Conservation (phyloP, 1,140 invertebrate genomes). For the Psix sp. region DNA sequence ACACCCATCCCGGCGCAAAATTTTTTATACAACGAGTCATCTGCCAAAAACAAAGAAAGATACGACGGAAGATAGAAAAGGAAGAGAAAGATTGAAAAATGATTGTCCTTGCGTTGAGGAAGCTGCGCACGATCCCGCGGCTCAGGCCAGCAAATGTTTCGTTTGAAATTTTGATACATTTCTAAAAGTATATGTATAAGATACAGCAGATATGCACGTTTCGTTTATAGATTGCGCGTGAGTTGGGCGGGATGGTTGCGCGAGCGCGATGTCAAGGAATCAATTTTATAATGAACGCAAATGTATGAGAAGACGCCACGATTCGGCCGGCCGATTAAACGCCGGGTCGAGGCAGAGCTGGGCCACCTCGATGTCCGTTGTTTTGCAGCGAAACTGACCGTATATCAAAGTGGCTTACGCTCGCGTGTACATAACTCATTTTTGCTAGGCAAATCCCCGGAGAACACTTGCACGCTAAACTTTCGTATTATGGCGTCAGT, state of each 20-base stretch:
- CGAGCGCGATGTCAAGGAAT: constrained; percentile 1
- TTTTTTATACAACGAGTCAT: constrained; percentile 47
- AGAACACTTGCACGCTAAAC: constrained; percentile 66
- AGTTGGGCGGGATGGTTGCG: constrained; percentile 11
- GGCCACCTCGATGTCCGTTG: constrained; percentile 17
- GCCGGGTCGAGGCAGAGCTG: constrained; percentile 13
- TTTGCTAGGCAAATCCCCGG: constrained; percentile 50
- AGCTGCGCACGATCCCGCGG: constrained; percentile 1
- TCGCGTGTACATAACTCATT: constrained; percentile 51
- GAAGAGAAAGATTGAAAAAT: background rate
- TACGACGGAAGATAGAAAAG: background rate
- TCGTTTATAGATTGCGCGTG: constrained; percentile 27
- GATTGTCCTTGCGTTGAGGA: constrained; percentile 1
- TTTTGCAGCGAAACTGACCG: constrained; percentile 23
- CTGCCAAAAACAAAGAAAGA: constrained; percentile 9
- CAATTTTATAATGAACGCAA: constrained; percentile 14
- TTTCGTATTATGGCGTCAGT: constrained; percentile 54
- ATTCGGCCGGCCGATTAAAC: background rate
- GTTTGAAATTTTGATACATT: constrained; percentile 53
- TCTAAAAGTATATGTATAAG: constrained; percentile 49
- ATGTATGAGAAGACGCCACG: no score
- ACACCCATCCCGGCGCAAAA: constrained; percentile 29
- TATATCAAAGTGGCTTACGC: constrained; percentile 26
- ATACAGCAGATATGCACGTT: constrained; percentile 39
- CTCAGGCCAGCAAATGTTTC: constrained; percentile 22